Conservation (phyloP, 2,888 invertebrate species). For the Busseola fusca region DNA sequence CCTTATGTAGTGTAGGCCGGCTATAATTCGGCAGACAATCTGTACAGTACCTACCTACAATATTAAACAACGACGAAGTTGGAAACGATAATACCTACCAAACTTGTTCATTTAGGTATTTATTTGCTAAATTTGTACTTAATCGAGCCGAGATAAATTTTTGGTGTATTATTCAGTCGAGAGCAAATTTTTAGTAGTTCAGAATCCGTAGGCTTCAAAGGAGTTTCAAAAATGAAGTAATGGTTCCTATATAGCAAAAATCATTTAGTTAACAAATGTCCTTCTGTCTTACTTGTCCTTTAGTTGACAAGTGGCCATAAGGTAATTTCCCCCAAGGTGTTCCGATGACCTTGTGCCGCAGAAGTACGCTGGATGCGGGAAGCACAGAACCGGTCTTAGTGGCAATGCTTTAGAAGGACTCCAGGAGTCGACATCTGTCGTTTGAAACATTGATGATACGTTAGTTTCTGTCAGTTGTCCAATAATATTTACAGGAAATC, state of each 20-base stretch:
- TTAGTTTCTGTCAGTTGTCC: not conserved
- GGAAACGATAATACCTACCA: conserved; percentile 3
- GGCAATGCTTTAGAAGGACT: not conserved
- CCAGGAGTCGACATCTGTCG: not conserved
- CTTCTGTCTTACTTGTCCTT: too few species aligned
- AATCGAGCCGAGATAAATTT: conserved; percentile 6
- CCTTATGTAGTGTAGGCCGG: too few species aligned
- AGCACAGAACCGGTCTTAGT: not conserved
- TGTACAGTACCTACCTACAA: too few species aligned
- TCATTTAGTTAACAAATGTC: not conserved
- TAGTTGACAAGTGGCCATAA: too few species aligned
- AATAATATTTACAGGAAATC: not conserved
- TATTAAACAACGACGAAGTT: conserved; percentile 4
- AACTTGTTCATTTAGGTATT: conserved; percentile 16
- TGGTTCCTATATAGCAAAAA: too few species aligned
- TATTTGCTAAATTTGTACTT: conserved; percentile 17
- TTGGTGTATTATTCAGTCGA: not conserved
- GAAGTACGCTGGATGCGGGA: not conserved
- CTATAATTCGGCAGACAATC: too few species aligned
- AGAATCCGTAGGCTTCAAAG: not conserved
- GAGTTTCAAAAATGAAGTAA: conserved; percentile 1
- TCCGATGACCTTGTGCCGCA: not conserved
- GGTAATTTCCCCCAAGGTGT: not conserved
- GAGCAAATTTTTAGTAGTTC: not conserved
- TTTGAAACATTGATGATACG: not conserved